Evolutionary conservation across 1,140 invertebrate species (phyloP).

Genomic region (Antheraea mylitta): DNA sequence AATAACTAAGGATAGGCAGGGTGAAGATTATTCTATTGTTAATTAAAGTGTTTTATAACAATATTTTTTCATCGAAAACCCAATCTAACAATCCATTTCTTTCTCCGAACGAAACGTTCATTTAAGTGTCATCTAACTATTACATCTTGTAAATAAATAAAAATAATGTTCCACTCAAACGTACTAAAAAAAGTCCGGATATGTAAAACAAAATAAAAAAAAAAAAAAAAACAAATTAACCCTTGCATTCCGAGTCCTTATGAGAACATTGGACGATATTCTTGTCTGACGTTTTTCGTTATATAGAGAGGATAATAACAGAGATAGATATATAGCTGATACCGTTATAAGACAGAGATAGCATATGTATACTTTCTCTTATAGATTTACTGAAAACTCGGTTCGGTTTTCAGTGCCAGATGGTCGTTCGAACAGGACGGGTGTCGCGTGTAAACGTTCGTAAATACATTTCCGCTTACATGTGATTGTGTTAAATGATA

Average conservation of each 20-base stretch:
- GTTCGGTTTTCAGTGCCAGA: slow-evolving; percentile 50
- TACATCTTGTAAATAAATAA: too few relatives aligned
- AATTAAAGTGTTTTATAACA: too few relatives aligned
- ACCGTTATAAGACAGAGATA: slow-evolving; percentile 35
- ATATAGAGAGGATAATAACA: slow-evolving; percentile 53
- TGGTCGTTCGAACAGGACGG: slow-evolving; percentile 8
- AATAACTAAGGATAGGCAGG: too few relatives aligned
- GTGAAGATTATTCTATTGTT: too few relatives aligned
- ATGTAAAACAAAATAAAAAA: background rate
- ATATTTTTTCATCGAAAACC: too few relatives aligned
- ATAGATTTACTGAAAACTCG: slow-evolving; percentile 68
- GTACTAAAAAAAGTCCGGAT: background rate
- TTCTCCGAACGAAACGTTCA: too few relatives aligned
- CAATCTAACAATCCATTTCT: too few relatives aligned
- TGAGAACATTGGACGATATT: slow-evolving; percentile 50
- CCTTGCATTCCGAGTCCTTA: slow-evolving; percentile 24
- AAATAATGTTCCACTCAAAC: too few relatives aligned
- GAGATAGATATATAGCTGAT: slow-evolving; percentile 28
- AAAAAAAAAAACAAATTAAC: background rate
- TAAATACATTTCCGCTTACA: slow-evolving; percentile 36
- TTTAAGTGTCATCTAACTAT: too few relatives aligned
- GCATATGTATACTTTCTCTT: slow-evolving; percentile 61
- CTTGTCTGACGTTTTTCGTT: slow-evolving; percentile 47
- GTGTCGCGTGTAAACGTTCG: slow-evolving; percentile 11
- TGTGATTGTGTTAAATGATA: slow-evolving; percentile 25